Conservation (phyloP, 64 coral and sea anemone genomes). For the Montipora foliosa region DNA sequence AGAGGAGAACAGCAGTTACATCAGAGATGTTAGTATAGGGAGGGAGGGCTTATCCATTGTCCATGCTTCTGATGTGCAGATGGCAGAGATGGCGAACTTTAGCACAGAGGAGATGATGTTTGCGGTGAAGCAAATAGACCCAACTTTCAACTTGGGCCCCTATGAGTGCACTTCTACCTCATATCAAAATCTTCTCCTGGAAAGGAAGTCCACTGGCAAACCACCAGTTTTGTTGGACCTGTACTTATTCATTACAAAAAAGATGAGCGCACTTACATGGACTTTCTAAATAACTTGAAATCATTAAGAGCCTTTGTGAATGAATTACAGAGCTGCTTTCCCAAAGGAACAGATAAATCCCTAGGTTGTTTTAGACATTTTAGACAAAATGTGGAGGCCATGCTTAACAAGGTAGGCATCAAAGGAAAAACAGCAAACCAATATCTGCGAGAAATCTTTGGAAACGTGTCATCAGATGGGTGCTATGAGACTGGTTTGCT, state of each 20-base stretch:
- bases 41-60: background rate
- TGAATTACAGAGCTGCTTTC: background rate
- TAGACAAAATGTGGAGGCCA: background rate
- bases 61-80: background rate
- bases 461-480: background rate
- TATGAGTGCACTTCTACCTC: constrained; percentile 22
- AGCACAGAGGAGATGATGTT: constrained; percentile 7
- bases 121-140: background rate
- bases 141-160: constrained; percentile 15
- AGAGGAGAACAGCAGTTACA: background rate
- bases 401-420: background rate
- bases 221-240: constrained; percentile 12
- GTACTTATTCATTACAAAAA: constrained; percentile 25
- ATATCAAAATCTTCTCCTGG: background rate
- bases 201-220: constrained; percentile 6
- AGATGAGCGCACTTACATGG: background rate
- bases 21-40: background rate
- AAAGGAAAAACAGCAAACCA: background rate
- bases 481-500: background rate
- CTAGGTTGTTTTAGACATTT: background rate
- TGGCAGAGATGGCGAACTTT: constrained; percentile 20
- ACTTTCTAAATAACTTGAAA: background rate
- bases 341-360: background rate
- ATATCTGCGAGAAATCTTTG: background rate
- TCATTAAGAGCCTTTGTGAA: background rate